Percentiles rank a stretch among this genome's conserved stretches.
Evolutionary conservation across 2,113 vertebrate species (phyloP).

Genomic region (Cervus canadensis): DNA sequence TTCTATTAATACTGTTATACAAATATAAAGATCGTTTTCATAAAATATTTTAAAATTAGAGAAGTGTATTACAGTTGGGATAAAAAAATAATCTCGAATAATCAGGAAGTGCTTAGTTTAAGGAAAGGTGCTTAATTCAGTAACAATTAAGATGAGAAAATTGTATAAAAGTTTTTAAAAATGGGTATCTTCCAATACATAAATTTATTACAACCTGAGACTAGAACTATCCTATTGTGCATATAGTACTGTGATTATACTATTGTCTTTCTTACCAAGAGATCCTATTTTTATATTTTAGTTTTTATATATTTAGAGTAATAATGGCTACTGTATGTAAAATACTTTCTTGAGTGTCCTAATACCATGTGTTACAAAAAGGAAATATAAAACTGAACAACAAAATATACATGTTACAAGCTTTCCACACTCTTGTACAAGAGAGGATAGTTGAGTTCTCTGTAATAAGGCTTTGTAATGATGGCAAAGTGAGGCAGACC

Average conservation of each 20-base stretch:
- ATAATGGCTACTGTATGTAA: background rate
- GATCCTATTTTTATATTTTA: background rate
- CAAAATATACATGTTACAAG: background rate
- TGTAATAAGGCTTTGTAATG: background rate
- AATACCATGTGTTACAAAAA: background rate
- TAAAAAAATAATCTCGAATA: background rate
- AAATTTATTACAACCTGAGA: background rate
- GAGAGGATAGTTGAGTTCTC: background rate
- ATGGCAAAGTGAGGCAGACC: background rate
- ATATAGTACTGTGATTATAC: background rate
- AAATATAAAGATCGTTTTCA: background rate
- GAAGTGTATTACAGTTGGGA: background rate
- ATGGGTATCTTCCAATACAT: background rate
- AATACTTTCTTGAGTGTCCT: background rate
- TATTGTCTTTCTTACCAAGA: background rate
- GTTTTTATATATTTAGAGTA: background rate
- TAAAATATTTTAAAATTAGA: constrained; percentile 36
- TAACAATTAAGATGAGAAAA: background rate
- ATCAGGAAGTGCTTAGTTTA: background rate
- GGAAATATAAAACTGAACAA: background rate
- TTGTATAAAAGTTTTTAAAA: background rate
- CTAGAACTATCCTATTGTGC: background rate
- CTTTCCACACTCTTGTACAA: background rate
- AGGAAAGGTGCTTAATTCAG: background rate
- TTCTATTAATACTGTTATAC: background rate